A percentile compares a stretch with the other conserved stretches of the same genome.
Evolutionary conservation across 2,113 vertebrate genomes (phyloP).

Genomic region (Colius striatus): DNA sequence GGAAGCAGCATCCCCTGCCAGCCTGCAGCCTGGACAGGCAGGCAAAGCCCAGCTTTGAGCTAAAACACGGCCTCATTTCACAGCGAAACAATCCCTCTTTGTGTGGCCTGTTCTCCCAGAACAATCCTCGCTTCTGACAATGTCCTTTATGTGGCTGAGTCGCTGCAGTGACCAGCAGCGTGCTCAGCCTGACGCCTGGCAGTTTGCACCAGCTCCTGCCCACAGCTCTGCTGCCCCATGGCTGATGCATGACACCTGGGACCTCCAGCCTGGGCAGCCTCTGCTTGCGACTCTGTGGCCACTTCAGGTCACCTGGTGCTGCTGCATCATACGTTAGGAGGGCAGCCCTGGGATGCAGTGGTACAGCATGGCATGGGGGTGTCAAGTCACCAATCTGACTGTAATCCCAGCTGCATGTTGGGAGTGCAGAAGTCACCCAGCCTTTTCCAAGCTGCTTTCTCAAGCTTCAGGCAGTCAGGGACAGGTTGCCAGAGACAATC

Average conservation of each 20-base stretch:
- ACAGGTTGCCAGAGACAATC: not conserved
- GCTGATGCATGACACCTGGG: not conserved
- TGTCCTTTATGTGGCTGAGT: conserved; percentile 58
- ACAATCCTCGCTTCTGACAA: conserved; percentile 63
- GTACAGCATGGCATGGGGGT: rapidly evolving
- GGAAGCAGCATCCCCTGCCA: not conserved
- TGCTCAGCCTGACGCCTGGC: not conserved
- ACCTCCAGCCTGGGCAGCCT: not conserved
- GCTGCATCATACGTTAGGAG: rapidly evolving
- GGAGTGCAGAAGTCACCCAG: not conserved
- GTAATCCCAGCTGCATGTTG: not conserved
- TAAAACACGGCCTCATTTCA: conserved; percentile 53
- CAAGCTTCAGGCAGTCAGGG: not conserved
- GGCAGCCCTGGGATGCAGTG: not conserved
- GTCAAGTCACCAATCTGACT: not conserved
- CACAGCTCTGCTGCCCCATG: not conserved
- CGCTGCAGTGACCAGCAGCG: not conserved
- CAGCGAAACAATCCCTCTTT: conserved; percentile 55
- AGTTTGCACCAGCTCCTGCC: not conserved
- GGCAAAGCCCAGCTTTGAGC: conserved; percentile 22
- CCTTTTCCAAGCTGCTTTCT: not conserved
- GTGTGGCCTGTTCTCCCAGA: conserved; percentile 48
- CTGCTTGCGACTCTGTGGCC: not conserved
- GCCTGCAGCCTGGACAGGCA: not conserved
- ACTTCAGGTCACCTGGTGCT: not conserved